A percentile compares a stretch with the other conserved stretches of the same genome.
Conservation (phyloP, 1,140 invertebrate species). For the Panulirus ornatus region DNA sequence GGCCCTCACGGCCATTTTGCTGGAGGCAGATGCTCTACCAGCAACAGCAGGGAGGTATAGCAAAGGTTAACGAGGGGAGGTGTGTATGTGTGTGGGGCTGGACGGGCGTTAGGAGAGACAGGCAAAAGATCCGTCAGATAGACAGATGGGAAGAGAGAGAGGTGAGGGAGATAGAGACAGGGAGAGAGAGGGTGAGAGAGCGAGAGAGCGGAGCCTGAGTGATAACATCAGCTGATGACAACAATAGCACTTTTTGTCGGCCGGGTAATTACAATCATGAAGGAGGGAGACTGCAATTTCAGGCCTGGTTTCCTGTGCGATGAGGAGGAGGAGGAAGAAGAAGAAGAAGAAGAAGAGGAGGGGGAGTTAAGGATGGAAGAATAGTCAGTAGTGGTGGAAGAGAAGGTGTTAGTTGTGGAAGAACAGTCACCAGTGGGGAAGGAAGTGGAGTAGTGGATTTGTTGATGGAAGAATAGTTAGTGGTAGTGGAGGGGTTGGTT, state of each 20-base stretch:
- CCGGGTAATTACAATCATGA: constrained; percentile 31
- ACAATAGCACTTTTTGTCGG: constrained; percentile 40
- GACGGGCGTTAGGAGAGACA: constrained; percentile 1
- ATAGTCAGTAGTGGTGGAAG: not conserved
- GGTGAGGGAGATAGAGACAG: constrained; percentile 23
- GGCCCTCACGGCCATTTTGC: not conserved
- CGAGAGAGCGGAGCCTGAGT: not conserved
- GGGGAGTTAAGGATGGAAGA: no score
- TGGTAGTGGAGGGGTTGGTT: not conserved
- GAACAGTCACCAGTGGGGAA: not conserved
- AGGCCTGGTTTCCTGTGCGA: constrained; percentile 20
- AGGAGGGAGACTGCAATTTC: constrained; percentile 21
- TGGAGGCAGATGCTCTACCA: not conserved
- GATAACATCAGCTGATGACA: constrained; percentile 47
- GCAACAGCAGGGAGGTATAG: not conserved
- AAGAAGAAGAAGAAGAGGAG: constrained; percentile 1
- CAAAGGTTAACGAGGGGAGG: not conserved
- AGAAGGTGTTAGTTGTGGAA: not conserved
- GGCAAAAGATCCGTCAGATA: not conserved
- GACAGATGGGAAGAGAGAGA: constrained; percentile 20
- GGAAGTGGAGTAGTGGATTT: not conserved
- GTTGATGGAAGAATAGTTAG: not conserved
- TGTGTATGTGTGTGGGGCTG: not conserved
- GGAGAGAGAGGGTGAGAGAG: not conserved
- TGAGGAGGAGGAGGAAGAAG: not conserved